phyloP scores from a whole-genome alignment of 2,797 vertebrate species.

The Aulostomus chinensis region DNA sequence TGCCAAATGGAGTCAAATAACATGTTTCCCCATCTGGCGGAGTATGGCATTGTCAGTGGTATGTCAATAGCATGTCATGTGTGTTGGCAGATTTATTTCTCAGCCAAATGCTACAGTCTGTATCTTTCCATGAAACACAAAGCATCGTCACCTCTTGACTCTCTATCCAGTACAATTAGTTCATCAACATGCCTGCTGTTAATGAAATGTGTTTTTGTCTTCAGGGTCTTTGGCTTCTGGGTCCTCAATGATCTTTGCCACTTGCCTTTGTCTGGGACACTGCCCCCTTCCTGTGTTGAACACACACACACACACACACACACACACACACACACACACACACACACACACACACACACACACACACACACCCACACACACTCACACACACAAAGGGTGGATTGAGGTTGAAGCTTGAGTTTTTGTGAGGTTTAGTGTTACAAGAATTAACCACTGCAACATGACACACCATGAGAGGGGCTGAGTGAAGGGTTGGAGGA shows the following conservation, averaged over 20 bases:
- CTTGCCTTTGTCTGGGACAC: constrained; percentile 30
- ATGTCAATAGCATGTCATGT: too few species aligned
- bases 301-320: constrained; percentile 47
- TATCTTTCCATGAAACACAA: too few species aligned
- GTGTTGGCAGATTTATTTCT: too few species aligned
- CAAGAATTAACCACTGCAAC: constrained; percentile 39
- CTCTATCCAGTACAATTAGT: too few species aligned
- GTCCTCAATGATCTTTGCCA: constrained; percentile 15
- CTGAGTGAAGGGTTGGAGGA: background rate
- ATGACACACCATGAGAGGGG: constrained; percentile 49
- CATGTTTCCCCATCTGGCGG: too few species aligned
- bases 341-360: constrained; percentile 59
- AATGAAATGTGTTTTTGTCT: background rate
- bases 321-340: constrained; percentile 63
- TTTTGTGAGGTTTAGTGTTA: constrained; percentile 64
- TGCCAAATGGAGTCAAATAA: too few species aligned
- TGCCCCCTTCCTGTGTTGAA: constrained; percentile 15
- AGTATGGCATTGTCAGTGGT: too few species aligned
- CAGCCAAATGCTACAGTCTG: too few species aligned
- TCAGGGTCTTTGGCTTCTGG: background rate
- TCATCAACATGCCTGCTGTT: background rate
- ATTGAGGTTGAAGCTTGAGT: constrained; percentile 62
- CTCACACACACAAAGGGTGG: constrained; percentile 63
- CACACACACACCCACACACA: constrained; percentile 50
- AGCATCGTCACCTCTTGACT: too few species aligned